Base-by-base conservation (phyloP, 2,888 invertebrate species). In the Acanthosepion pharaonis region DNA sequence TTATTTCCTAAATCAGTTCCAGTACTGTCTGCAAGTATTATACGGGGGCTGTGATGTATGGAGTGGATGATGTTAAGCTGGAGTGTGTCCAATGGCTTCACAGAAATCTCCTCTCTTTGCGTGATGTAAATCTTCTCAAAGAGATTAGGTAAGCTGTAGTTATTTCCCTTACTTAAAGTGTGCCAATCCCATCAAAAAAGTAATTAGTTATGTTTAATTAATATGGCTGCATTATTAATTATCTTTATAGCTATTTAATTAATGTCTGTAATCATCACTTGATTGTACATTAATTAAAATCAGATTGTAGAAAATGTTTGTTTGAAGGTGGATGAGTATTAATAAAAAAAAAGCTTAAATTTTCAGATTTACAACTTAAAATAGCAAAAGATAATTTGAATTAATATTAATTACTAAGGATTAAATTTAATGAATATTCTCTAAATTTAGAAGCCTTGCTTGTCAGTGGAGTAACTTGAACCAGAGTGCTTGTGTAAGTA, bases 1-100 rank as follows among this genome's bases (percentile, higher is more conserved):
- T 78, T 78, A 15, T 15, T 33, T 33, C 4, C n/a, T 78, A 11
- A 78, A 78, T 94, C 96, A 97, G 96, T 96, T 97, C 97, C 6
- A 97, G 98, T 97, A 98, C 98, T 42, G 98, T 98, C 11, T 98
- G 98, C 93, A 97, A 98, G 91, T 98, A 98, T 97, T 98, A 98
- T 96, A 98, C 98, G 96, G 98, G 98, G 55, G 98, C 98, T 53
- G 98, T 98, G 94, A 98, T 98, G 95, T 98, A 98, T 97, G 98
- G 98, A 1, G 98, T 98, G 3, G 98, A 98, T 97, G 98, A 98
- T 94, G 98, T 98, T 8, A 96, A 96, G 91, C 94, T 96, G 0
- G 95, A 95, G n/a, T 98, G 98, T 93, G 98, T 98, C 95, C 98
- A 98, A 95, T 98, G 98, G 98, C 98, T 98, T 95, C 98, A 98